Evolutionary conservation across 1,140 invertebrate genomes (phyloP), one percentile per base, ranked within the genome.

Genomic region (Musca domestica): DNA sequence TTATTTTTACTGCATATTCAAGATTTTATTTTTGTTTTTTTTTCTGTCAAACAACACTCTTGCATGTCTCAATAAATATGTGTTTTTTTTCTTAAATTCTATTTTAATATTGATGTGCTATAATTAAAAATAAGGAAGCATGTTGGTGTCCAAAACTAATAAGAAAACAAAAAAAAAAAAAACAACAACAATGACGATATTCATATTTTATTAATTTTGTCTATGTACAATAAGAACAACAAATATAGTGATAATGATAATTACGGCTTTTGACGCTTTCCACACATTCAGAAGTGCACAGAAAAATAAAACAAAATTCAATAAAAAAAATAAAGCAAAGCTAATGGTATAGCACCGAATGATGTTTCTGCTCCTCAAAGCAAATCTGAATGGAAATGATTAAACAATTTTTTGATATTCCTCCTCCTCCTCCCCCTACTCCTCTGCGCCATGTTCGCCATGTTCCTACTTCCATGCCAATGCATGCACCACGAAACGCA

Each of bases 231-330:
- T 2, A 41, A 41, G 10, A 41, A 41, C 10, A 41, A 41, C 34
- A 9, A 9, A 12, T 41, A 12, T 12, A 41, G 46, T 51, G 19
- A 64, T 64, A 64, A 65, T 51, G n/a, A 14, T 6, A 65, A 65
- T 65, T 34, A 7, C 15, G 41, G 64, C 64, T 65, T 65, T 41
- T 51, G 64, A 48, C 25, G 64, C 64, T 65, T 65, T 65, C 64
- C 64, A 65, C 64, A 65, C 64, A 48, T 30, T 51, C 20, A 12
- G 12, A 41, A 61, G 56, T 9, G 30, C 56, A 61, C 56, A 65
- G 23, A 17, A 30, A 27, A 48, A 48, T 17, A 64, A 34, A 23
- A 64, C 34, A 22, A 64, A 47, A 64, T 41, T 10, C 10, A 41
- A 41, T n/a, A 5, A 52, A 52, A 7, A 46, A 64, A 61, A 27